Evolutionary conservation across 2,113 vertebrate genomes (phyloP).

Genomic region (Clarias gariepinus): DNA sequence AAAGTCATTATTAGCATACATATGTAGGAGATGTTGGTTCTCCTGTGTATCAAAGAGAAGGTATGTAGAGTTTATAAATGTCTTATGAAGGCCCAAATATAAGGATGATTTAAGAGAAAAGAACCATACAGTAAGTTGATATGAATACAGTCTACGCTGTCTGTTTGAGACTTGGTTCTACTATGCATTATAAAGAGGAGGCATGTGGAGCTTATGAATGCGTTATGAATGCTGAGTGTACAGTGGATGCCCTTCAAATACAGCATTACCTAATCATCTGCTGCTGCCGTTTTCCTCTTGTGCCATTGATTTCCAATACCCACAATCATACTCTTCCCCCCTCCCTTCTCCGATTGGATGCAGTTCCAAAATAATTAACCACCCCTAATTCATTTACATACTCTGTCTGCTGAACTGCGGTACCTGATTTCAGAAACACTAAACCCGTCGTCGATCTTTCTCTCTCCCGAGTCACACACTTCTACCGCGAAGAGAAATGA

Average conservation of each 20-base stretch:
- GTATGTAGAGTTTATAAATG: neutral
- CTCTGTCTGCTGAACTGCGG: conserved; percentile 50
- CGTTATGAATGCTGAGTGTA: neutral
- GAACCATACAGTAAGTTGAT: too few species aligned
- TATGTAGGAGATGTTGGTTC: neutral
- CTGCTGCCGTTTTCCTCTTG: neutral
- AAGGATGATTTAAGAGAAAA: too few species aligned
- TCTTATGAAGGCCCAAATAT: neutral
- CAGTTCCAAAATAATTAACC: conserved; percentile 61
- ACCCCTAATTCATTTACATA: conserved; percentile 57
- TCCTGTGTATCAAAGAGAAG: neutral
- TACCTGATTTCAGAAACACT: conserved; percentile 57
- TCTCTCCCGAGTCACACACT: conserved; percentile 55
- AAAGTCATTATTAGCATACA: too few species aligned
- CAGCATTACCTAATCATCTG: neutral
- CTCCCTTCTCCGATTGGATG: conserved; percentile 44
- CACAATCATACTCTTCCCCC: conserved; percentile 22
- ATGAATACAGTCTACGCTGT: neutral
- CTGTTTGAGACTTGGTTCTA: neutral
- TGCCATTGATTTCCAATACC: conserved; percentile 16
- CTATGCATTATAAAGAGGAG: neutral
- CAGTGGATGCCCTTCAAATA: neutral
- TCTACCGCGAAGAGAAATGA: conserved; percentile 57
- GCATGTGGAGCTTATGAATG: neutral
- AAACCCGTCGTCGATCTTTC: conserved; percentile 45